Percentiles rank a stretch among this genome's conserved stretches.
Evolutionary conservation across 1,140 invertebrate genomes (phyloP).

Genomic region (Chymomyza costata): DNA sequence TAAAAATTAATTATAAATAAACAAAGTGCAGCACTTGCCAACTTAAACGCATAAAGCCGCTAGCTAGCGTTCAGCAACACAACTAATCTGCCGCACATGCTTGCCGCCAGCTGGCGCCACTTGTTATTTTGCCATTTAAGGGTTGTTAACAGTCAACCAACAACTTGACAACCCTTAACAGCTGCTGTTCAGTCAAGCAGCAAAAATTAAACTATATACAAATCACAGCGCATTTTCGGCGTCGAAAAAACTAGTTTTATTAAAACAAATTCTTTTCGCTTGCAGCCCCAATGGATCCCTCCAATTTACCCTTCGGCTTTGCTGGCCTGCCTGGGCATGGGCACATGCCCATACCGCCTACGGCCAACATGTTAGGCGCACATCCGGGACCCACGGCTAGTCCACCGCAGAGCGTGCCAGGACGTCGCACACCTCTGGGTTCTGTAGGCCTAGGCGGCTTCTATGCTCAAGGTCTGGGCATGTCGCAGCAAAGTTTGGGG

Average conservation of each 20-base stretch:
- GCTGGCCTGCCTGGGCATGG: slow-evolving; percentile 62
- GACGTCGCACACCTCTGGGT: slow-evolving; percentile 83
- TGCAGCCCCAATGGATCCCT: slow-evolving; percentile 72
- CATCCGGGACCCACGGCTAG: slow-evolving; percentile 69
- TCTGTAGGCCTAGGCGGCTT: slow-evolving; percentile 88
- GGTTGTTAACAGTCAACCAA: too few species aligned
- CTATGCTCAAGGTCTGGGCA: slow-evolving; percentile 80
- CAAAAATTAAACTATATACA: slow-evolving; percentile 8
- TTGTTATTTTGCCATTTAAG: too few species aligned
- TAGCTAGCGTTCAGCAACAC: too few species aligned
- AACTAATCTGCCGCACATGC: too few species aligned
- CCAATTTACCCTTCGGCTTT: slow-evolving; percentile 67
- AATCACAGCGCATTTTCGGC: slow-evolving; percentile 13
- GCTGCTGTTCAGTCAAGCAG: not conserved
- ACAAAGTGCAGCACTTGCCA: too few species aligned
- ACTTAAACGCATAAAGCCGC: too few species aligned
- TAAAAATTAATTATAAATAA: too few species aligned
- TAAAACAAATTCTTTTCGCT: too few species aligned
- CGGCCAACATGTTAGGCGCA: slow-evolving; percentile 58
- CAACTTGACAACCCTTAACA: slow-evolving; percentile 12
- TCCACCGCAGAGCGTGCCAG: slow-evolving; percentile 73
- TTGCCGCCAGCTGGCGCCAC: slow-evolving; percentile 16
- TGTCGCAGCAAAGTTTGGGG: slow-evolving; percentile 64
- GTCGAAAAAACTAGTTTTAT: slow-evolving; percentile 17
- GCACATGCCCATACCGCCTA: slow-evolving; percentile 69